phyloP scores from a whole-genome alignment of 2,797 vertebrate species.

The Neosilurus mollespiculum region DNA sequence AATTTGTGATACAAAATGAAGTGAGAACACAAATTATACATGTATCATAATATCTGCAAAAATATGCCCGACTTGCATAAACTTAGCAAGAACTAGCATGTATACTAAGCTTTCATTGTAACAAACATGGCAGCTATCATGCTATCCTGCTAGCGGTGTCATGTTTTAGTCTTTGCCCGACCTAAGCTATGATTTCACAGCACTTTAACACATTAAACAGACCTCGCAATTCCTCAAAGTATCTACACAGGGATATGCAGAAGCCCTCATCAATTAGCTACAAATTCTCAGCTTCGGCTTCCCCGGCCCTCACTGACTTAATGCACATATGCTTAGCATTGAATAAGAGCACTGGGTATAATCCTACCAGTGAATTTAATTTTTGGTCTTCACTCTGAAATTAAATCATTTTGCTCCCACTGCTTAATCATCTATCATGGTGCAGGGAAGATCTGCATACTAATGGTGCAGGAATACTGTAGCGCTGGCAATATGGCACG shows the following conservation, averaged over 20 bases:
- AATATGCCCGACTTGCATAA: too few relatives aligned
- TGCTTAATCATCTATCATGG: slow-evolving; percentile 44
- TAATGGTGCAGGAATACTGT: slow-evolving; percentile 17
- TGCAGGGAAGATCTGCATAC: slow-evolving; percentile 33
- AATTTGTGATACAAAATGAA: too few relatives aligned
- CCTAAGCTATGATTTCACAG: neutral
- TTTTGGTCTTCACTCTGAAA: slow-evolving; percentile 43
- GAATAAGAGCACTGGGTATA: slow-evolving; percentile 23
- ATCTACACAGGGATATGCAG: slow-evolving; percentile 29
- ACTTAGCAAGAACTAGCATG: neutral
- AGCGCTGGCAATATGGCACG: neutral
- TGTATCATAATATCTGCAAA: neutral
- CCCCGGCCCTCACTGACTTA: slow-evolving; percentile 18
- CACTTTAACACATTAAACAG: slow-evolving; percentile 19
- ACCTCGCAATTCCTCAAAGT: slow-evolving; percentile 21
- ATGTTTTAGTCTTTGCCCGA: neutral
- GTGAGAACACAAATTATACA: too few relatives aligned
- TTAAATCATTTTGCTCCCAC: slow-evolving; percentile 50
- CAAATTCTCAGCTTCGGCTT: slow-evolving; percentile 28
- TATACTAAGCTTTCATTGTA: neutral
- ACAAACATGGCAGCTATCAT: neutral
- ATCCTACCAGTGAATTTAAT: slow-evolving; percentile 45
- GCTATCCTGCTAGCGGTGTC: neutral
- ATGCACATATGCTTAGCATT: slow-evolving; percentile 28
- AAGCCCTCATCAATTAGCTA: slow-evolving; percentile 51